Percentiles rank a stretch among this genome's conserved stretches.
Evolutionary conservation across 1,140 invertebrate genomes (phyloP).

Genomic region (Sesamia nonagrioides): DNA sequence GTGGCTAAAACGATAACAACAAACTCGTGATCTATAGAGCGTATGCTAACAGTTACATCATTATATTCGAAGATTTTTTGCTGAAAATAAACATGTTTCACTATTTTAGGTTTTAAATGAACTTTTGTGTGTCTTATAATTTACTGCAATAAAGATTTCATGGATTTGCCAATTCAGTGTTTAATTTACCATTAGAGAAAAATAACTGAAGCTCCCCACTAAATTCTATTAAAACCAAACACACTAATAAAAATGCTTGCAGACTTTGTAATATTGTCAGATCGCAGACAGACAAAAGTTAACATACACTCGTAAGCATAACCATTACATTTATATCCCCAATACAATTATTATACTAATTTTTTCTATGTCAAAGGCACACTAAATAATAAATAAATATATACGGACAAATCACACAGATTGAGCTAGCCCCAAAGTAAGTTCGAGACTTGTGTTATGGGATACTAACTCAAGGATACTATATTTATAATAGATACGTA

Average conservation of each 20-base stretch:
- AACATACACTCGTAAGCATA: not conserved
- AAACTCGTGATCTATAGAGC: constrained; percentile 17
- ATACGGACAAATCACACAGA: too few species aligned
- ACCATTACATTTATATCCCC: not conserved
- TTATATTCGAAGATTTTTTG: constrained; percentile 23
- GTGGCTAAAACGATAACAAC: constrained; percentile 39
- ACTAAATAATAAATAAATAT: too few species aligned
- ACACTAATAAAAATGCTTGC: not conserved
- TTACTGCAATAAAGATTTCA: constrained; percentile 37
- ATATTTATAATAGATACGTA: too few species aligned
- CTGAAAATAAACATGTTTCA: constrained; percentile 26
- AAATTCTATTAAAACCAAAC: not conserved
- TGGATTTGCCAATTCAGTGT: constrained; percentile 50
- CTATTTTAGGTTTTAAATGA: too few species aligned
- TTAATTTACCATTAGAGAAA: not conserved
- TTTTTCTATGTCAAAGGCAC: constrained; percentile 5
- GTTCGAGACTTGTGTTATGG: too few species aligned
- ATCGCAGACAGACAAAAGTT: constrained; percentile 8
- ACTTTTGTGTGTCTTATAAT: constrained; percentile 14
- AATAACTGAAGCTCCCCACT: not conserved
- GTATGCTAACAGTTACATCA: not conserved
- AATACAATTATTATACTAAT: not conserved
- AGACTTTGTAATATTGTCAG: not conserved
- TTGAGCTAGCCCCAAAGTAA: too few species aligned
- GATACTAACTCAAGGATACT: too few species aligned